Evolutionary conservation across 1,140 invertebrate species (phyloP).

Genomic region (Sycobia sp.): DNA sequence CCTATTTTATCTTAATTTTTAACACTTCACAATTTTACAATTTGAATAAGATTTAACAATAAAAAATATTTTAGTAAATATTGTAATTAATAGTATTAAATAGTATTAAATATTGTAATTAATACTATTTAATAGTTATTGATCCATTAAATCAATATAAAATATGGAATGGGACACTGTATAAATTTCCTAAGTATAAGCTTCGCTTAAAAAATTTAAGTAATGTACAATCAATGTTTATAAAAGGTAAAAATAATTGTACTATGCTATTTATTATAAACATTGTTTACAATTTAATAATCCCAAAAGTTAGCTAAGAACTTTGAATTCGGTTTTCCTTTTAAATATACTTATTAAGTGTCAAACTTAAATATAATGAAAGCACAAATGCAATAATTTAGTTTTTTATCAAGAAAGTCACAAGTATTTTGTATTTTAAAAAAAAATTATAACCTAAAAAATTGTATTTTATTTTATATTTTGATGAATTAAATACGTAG

Average conservation of each 20-base stretch:
- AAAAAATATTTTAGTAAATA: neutral
- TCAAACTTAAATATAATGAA: conserved; percentile 22
- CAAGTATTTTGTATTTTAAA: conserved; percentile 16
- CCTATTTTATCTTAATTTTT: too few species aligned
- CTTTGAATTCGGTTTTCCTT: conserved; percentile 41
- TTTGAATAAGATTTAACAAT: neutral
- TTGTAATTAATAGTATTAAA: neutral
- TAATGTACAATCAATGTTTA: conserved; percentile 41
- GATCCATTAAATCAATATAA: neutral
- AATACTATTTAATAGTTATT: neutral
- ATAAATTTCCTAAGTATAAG: conserved; percentile 3
- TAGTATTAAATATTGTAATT: neutral
- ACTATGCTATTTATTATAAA: conserved; percentile 54
- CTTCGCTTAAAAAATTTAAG: neutral
- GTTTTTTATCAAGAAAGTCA: neutral
- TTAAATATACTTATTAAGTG: conserved; percentile 5
- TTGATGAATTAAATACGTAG: too few species aligned
- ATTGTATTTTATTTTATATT: too few species aligned
- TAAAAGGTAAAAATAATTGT: conserved; percentile 48
- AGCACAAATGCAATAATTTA: conserved; percentile 18
- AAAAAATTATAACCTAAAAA: too few species aligned
- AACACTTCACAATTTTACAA: neutral
- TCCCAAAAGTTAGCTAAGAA: conserved; percentile 32
- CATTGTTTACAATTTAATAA: conserved; percentile 39
- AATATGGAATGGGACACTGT: neutral